Evolutionary conservation across 2,888 invertebrate species (phyloP).

Genomic region (Ectemnius lituratus): DNA sequence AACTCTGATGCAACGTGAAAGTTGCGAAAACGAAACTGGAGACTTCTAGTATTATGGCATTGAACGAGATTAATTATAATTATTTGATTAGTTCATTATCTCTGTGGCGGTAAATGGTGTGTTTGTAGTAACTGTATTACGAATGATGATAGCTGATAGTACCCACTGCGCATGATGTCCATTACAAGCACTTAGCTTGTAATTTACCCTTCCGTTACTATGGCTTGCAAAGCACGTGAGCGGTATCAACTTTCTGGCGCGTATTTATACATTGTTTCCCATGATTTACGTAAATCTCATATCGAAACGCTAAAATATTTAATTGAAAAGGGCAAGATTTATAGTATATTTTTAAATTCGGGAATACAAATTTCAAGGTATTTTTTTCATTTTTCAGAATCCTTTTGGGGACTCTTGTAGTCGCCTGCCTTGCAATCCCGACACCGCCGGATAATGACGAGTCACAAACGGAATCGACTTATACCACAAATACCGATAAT

Average conservation of each 20-base stretch:
- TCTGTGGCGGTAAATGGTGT: too few species aligned
- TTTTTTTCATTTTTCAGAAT: not conserved
- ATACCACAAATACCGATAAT: conserved; percentile 7
- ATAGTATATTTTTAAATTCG: too few species aligned
- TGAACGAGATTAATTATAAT: not conserved
- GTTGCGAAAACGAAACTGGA: too few species aligned
- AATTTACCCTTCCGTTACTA: conserved; percentile 29
- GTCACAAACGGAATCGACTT: conserved; percentile 6
- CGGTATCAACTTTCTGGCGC: not conserved
- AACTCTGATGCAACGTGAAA: too few species aligned
- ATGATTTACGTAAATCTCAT: not conserved
- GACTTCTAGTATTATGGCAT: too few species aligned
- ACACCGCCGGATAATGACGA: not conserved
- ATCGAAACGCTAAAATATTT: too few species aligned
- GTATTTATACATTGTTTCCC: not conserved
- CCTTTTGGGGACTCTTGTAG: not conserved
- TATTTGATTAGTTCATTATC: conserved; percentile 9
- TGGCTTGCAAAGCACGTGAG: conserved; percentile 7
- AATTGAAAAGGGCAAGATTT: too few species aligned
- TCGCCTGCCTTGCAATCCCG: not conserved
- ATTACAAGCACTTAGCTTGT: conserved; percentile 36
- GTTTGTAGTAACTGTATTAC: too few species aligned
- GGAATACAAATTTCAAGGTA: too few species aligned
- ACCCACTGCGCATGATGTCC: conserved; percentile 11
- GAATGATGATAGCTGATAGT: not conserved